Percentiles rank a stretch among this genome's conserved stretches.
Evolutionary conservation across 2,113 vertebrate genomes (phyloP).

Genomic region (Sinosuthora webbiana): DNA sequence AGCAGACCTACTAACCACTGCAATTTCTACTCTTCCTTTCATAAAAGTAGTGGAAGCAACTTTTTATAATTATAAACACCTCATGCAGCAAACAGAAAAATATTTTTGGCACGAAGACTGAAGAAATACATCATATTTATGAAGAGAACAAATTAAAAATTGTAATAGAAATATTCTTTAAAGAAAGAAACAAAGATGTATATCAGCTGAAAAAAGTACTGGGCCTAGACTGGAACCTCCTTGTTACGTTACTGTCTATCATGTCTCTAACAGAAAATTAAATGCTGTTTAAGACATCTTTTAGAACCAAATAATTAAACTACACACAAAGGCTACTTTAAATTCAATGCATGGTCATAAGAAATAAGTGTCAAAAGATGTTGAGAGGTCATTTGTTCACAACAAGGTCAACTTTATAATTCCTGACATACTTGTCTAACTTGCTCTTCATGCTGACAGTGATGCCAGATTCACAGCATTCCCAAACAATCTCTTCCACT

Average conservation of each 20-base stretch:
- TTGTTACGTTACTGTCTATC: background rate
- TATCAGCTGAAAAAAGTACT: background rate
- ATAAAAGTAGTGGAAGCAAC: background rate
- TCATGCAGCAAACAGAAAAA: background rate
- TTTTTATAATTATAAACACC: background rate
- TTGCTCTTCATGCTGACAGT: background rate
- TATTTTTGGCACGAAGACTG: background rate
- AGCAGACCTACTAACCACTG: background rate
- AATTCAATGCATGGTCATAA: background rate
- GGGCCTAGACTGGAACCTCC: background rate
- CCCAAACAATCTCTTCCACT: background rate
- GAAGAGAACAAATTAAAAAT: background rate
- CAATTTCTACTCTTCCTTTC: background rate
- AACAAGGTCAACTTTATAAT: background rate
- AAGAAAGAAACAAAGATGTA: background rate
- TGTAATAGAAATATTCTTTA: background rate
- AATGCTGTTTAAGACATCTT: background rate
- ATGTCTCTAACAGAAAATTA: background rate
- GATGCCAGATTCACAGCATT: background rate
- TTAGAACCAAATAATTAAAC: background rate
- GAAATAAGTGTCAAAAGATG: background rate
- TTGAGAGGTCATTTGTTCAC: background rate
- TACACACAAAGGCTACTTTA: background rate
- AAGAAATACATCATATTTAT: background rate
- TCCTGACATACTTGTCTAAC: background rate